Conservation (phyloP, 2,797 vertebrate genomes). For the Microcaecilia unicolor region DNA sequence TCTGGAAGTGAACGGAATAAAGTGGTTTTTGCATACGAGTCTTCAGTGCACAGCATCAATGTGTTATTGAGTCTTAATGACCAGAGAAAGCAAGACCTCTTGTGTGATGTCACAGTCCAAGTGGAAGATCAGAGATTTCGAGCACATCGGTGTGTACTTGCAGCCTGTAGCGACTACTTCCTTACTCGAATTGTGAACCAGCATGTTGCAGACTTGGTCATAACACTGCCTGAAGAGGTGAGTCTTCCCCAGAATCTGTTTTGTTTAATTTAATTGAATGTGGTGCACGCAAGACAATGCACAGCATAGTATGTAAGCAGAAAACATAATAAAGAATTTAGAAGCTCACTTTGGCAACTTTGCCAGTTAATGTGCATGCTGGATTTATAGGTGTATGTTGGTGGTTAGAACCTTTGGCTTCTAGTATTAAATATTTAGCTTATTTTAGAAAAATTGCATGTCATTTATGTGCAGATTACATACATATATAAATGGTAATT, state of each 20-base stretch:
- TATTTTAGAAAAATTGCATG: too few species aligned
- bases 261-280: neutral
- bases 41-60: conserved; percentile 77
- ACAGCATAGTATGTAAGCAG: too few species aligned
- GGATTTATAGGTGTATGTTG: too few species aligned
- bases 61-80: conserved; percentile 79
- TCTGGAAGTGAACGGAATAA: conserved; percentile 66
- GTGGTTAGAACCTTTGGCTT: too few species aligned
- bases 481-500: too few species aligned
- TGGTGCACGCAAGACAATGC: too few species aligned
- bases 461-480: too few species aligned
- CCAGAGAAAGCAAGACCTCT: conserved; percentile 75
- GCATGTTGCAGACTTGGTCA: conserved; percentile 55
- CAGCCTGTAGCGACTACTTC: conserved; percentile 86
- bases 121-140: conserved; percentile 75
- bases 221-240: conserved; percentile 85
- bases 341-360: too few species aligned
- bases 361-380: too few species aligned
- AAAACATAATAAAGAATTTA: too few species aligned
- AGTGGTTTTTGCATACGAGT: conserved; percentile 85
- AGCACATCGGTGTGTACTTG: conserved; percentile 81
- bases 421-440: too few species aligned
- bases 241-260: conserved; percentile 6
- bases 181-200: conserved; percentile 60
- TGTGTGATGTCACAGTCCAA: conserved; percentile 84